Conservation (phyloP, 2,113 vertebrate genomes). For the Jacana jacana region DNA sequence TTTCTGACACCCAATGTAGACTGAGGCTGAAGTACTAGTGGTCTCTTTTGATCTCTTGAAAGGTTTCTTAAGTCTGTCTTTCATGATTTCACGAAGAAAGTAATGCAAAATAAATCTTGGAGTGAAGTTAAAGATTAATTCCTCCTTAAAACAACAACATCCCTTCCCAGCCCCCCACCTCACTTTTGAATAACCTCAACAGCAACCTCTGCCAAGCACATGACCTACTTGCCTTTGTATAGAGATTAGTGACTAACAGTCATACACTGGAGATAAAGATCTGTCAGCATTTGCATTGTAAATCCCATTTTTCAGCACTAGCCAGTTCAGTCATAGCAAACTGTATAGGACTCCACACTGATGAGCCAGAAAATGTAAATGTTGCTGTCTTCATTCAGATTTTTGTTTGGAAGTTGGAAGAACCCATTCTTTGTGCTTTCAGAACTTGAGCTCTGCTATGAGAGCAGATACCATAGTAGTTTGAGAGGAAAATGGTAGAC, state of each 20-base stretch:
- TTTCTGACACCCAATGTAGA: neutral
- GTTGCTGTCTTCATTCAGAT: neutral
- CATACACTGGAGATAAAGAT: neutral
- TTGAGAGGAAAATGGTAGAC: neutral
- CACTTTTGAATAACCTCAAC: neutral
- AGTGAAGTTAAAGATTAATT: neutral
- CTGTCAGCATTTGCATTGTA: slow-evolving; percentile 44
- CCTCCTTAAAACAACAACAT: neutral
- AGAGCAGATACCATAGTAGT: neutral
- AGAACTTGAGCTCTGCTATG: neutral
- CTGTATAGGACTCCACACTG: neutral
- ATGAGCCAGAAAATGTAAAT: neutral
- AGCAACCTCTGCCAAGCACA: neutral
- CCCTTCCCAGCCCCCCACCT: neutral
- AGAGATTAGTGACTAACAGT: slow-evolving; percentile 2
- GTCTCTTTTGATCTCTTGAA: neutral
- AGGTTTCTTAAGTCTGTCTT: neutral
- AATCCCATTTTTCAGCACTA: slow-evolving; percentile 11
- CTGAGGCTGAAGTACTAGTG: neutral
- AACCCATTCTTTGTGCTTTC: neutral
- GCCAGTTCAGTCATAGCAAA: neutral
- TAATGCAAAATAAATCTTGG: neutral
- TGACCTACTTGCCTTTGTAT: slow-evolving; percentile 18
- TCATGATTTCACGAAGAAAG: neutral
- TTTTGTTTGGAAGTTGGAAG: neutral